Evolutionary conservation across 2,888 invertebrate genomes (phyloP).

Genomic region (Hypomecis punctinalis): DNA sequence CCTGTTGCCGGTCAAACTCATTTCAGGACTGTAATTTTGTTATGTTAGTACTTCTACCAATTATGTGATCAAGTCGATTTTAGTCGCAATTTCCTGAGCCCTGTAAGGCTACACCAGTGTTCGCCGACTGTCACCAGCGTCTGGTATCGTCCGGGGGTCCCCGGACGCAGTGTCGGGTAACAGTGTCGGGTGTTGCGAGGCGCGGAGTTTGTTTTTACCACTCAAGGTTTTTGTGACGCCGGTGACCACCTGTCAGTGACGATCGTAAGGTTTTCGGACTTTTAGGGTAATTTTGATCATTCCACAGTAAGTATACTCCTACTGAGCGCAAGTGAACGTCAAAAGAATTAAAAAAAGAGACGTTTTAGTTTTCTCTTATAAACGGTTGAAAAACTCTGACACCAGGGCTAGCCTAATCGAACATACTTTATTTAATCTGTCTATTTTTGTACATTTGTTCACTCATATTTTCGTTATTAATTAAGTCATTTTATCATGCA

Average conservation of each 20-base stretch:
- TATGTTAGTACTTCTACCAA: neutral
- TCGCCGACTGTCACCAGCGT: conserved; percentile 45
- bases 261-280: neutral
- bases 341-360: too few relatives aligned
- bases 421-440: too few relatives aligned
- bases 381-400: too few relatives aligned
- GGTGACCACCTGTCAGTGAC: conserved; percentile 62
- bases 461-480: too few relatives aligned
- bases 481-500: too few relatives aligned
- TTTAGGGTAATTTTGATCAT: neutral
- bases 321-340: too few relatives aligned
- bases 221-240: conserved; percentile 49
- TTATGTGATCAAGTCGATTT: neutral
- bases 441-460: too few relatives aligned
- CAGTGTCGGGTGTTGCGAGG: conserved; percentile 65
- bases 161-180: conserved; percentile 9
- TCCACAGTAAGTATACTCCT: too few relatives aligned
- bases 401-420: too few relatives aligned
- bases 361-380: too few relatives aligned
- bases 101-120: conserved; percentile 24
- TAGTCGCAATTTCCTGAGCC: conserved; percentile 13
- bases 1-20: too few relatives aligned
- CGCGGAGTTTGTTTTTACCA: conserved; percentile 9
- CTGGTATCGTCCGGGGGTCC: conserved; percentile 29
- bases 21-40: too few relatives aligned